Conservation (phyloP, 2,113 vertebrate species). For the Gadus macrocephalus region DNA sequence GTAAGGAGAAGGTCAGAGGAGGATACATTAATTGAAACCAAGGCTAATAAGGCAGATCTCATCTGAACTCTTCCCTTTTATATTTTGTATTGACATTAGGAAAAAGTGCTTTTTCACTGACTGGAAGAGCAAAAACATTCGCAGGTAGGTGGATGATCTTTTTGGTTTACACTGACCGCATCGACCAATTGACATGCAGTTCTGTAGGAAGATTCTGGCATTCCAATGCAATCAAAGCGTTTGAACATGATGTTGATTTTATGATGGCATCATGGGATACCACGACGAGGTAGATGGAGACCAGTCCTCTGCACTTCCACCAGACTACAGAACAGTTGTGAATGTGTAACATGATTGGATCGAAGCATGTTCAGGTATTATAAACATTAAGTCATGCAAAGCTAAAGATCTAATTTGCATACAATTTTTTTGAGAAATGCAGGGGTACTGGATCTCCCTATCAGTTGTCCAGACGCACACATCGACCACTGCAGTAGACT, state of each 20-base stretch:
- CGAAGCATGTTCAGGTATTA: no score
- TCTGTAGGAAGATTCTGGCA: no score
- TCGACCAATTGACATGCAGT: no score
- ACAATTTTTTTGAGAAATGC: background rate
- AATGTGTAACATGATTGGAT: no score
- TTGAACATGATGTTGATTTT: no score
- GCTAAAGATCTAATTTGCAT: background rate
- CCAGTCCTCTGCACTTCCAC: no score
- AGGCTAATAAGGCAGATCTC: background rate
- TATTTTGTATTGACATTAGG: constrained; percentile 71
- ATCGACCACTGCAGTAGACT: background rate
- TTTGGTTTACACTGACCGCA: background rate
- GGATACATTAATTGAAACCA: background rate
- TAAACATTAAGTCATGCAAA: background rate
- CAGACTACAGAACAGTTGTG: no score
- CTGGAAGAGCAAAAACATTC: constrained; percentile 88
- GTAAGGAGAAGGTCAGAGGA: constrained; percentile 58
- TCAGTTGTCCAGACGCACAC: background rate
- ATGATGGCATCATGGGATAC: no score
- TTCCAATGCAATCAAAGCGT: no score
- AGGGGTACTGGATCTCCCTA: background rate
- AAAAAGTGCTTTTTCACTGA: constrained; percentile 98
- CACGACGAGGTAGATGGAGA: no score
- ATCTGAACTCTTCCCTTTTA: background rate
- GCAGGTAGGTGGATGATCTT: constrained; percentile 79